Evolutionary conservation across 1,140 invertebrate species (phyloP).

Genomic region (Rhagoletis pomonella): DNA sequence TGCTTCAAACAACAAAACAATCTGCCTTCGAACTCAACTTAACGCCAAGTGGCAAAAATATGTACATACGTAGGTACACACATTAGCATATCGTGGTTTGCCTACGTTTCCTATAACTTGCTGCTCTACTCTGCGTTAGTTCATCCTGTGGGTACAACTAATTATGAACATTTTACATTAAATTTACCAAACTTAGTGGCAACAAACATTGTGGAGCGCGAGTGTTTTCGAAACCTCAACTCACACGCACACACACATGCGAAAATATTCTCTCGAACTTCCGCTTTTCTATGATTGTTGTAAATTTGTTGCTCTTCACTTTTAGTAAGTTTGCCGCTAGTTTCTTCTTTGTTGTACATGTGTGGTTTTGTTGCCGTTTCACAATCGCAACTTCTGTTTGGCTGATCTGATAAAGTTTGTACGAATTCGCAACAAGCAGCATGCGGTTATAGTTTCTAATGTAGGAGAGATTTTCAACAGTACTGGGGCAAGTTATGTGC

Average conservation of each 20-base stretch:
- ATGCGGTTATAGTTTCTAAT: slow-evolving; percentile 40
- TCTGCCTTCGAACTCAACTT: too few species aligned
- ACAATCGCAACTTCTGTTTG: background rate
- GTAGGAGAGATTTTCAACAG: background rate
- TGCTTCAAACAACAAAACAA: too few species aligned
- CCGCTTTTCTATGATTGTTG: background rate
- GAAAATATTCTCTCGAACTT: background rate
- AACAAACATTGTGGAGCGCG: background rate
- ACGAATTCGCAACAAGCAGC: slow-evolving; percentile 22
- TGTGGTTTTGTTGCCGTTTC: background rate
- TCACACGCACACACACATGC: too few species aligned
- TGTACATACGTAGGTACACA: too few species aligned
- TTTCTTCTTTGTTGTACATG: background rate
- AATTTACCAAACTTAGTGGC: slow-evolving; percentile 63
- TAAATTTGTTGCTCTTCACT: slow-evolving; percentile 10
- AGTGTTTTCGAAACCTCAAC: background rate
- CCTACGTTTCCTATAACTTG: background rate
- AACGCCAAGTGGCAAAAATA: too few species aligned
- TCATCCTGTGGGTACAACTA: slow-evolving; percentile 64
- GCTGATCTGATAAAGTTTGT: background rate
- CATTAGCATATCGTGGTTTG: too few species aligned
- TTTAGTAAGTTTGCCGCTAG: background rate
- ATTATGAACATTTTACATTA: slow-evolving; percentile 73
- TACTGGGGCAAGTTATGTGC: background rate
- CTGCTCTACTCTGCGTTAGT: background rate